phyloP scores from a whole-genome alignment of 2,797 vertebrate genomes.

The Myotis vivesi region DNA sequence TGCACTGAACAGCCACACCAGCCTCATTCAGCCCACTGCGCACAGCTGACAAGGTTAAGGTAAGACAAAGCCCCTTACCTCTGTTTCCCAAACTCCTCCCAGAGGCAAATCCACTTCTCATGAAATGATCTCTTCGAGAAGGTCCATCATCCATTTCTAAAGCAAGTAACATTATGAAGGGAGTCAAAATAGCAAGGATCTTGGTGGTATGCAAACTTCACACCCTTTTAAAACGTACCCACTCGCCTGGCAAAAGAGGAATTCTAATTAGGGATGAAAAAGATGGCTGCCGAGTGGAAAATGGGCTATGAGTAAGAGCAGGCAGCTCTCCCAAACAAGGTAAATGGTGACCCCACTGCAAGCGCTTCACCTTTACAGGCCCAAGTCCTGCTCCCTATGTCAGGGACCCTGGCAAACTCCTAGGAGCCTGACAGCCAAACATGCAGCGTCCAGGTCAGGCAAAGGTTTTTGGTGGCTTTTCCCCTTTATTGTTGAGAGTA shows the following conservation, averaged over 20 bases:
- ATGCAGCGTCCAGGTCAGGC: background rate
- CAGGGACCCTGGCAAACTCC: background rate
- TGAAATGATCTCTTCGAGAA: slow-evolving; percentile 45
- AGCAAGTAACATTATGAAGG: slow-evolving; percentile 50
- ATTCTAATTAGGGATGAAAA: background rate
- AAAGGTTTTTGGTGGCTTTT: background rate
- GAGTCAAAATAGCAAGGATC: slow-evolving; percentile 12
- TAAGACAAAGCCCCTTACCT: slow-evolving; percentile 69
- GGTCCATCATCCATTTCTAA: slow-evolving; percentile 61
- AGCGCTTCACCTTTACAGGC: background rate
- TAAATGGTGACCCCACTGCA: background rate
- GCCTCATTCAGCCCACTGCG: background rate
- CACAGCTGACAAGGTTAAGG: background rate
- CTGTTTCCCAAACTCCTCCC: slow-evolving; percentile 66
- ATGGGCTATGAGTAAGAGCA: background rate
- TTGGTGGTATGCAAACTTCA: background rate
- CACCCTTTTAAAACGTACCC: background rate
- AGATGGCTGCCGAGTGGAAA: background rate
- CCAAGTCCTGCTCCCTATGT: background rate
- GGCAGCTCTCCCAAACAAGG: background rate
- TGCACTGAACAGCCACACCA: background rate
- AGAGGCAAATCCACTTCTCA: slow-evolving; percentile 58
- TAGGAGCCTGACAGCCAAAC: background rate
- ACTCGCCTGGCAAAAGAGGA: background rate
- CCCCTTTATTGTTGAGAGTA: too few species aligned